Conservation (phyloP, 2,113 vertebrate genomes). For the Coptodon bakossiorum region DNA sequence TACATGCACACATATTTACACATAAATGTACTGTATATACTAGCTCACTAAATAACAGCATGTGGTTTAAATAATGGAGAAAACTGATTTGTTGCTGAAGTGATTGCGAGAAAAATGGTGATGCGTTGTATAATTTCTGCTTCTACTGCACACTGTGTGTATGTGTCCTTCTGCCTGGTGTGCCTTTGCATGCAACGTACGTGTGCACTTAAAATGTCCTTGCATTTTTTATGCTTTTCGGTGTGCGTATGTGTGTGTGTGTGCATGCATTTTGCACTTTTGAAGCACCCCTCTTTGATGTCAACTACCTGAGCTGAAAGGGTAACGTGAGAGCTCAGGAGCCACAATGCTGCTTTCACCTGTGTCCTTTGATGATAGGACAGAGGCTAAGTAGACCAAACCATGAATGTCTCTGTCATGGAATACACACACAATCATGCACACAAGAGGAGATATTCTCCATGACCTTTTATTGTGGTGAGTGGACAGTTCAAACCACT, state of each 20-base stretch:
- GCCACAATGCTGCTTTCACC: slow-evolving; percentile 75
- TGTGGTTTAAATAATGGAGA: neutral
- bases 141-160: neutral
- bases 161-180: neutral
- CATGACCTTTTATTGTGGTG: slow-evolving; percentile 65
- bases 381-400: slow-evolving; percentile 69
- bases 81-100: neutral
- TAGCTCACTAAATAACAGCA: neutral
- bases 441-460: slow-evolving; percentile 34
- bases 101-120: neutral
- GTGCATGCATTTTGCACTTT: slow-evolving; percentile 51
- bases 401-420: slow-evolving; percentile 65
- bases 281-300: slow-evolving; percentile 70
- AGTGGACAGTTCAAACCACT: slow-evolving; percentile 56
- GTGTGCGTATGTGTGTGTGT: neutral
- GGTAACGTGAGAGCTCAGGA: slow-evolving; percentile 70
- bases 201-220: neutral
- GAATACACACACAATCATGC: slow-evolving; percentile 19
- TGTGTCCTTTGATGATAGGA: slow-evolving; percentile 75
- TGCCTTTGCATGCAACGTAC: neutral
- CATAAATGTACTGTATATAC: neutral
- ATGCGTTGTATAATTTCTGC: neutral
- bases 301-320: slow-evolving; percentile 70
- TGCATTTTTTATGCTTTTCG: slow-evolving; percentile 30
- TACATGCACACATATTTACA: neutral